Conservation (phyloP, 2,797 vertebrate genomes). For the Phalanger gymnotis region DNA sequence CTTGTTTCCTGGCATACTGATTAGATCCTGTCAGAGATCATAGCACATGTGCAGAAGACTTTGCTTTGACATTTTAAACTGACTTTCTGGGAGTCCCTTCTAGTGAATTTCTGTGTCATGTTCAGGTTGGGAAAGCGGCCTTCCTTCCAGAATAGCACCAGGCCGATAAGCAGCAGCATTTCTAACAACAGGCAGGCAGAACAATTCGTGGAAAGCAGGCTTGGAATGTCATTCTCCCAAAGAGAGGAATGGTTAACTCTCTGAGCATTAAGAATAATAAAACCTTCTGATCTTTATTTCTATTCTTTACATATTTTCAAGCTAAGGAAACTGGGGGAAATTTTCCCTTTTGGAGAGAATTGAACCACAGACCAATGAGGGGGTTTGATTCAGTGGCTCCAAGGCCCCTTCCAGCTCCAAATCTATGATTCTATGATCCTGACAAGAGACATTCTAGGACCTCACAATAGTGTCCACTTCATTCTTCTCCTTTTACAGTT, state of each 20-base stretch:
- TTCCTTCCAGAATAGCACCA: background rate
- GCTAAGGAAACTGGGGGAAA: background rate
- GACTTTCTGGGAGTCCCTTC: background rate
- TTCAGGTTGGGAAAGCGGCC: background rate
- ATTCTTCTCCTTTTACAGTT: background rate
- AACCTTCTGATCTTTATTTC: background rate
- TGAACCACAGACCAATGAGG: background rate
- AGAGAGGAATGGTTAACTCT: background rate
- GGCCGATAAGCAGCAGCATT: background rate
- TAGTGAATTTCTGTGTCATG: background rate
- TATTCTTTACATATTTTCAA: background rate
- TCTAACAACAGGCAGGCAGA: background rate
- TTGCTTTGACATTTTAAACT: background rate
- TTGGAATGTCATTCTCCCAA: background rate
- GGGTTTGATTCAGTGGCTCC: background rate
- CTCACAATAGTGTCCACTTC: background rate
- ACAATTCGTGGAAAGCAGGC: background rate
- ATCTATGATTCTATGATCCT: background rate
- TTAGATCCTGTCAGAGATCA: background rate
- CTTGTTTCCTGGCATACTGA: background rate
- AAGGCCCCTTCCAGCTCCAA: background rate
- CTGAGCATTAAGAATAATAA: background rate
- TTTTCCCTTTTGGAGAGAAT: background rate
- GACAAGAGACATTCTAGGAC: no score
- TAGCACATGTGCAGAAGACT: background rate